phyloP scores from a whole-genome alignment of 2,888 invertebrate genomes.

The Actias luna region DNA sequence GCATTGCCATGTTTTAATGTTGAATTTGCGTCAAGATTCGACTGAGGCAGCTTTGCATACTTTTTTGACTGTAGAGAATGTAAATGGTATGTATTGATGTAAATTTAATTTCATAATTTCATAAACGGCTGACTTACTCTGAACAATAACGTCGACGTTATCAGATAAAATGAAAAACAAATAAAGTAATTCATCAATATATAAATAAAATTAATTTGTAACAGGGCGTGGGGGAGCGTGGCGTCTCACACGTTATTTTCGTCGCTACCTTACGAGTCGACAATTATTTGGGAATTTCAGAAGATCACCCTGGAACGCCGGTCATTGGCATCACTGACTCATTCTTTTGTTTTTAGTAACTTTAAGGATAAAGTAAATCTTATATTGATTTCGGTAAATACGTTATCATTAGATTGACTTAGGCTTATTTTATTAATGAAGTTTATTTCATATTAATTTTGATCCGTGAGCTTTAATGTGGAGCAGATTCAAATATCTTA shows the following conservation, averaged over 20 bases:
- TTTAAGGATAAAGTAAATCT: slow-evolving; percentile 14
- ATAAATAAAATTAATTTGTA: slow-evolving; percentile 77
- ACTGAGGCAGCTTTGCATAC: not conserved
- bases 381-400: not conserved
- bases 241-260: slow-evolving; percentile 69
- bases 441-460: not conserved
- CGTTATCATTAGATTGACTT: no score
- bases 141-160: slow-evolving; percentile 1
- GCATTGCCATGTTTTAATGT: not conserved
- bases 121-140: not conserved
- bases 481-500: not conserved
- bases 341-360: slow-evolving; percentile 68
- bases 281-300: slow-evolving; percentile 80
- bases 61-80: not conserved
- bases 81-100: not conserved
- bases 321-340: slow-evolving; percentile 75
- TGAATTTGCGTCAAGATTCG: not conserved
- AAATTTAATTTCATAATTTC: not conserved
- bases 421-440: not conserved
- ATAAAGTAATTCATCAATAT: slow-evolving; percentile 73
- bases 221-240: slow-evolving; percentile 64
- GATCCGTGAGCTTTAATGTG: not conserved
- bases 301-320: slow-evolving; percentile 74
- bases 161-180: slow-evolving; percentile 48
- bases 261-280: slow-evolving; percentile 74